Conservation (phyloP, 2,797 vertebrate genomes). For the Saguinus oedipus region DNA sequence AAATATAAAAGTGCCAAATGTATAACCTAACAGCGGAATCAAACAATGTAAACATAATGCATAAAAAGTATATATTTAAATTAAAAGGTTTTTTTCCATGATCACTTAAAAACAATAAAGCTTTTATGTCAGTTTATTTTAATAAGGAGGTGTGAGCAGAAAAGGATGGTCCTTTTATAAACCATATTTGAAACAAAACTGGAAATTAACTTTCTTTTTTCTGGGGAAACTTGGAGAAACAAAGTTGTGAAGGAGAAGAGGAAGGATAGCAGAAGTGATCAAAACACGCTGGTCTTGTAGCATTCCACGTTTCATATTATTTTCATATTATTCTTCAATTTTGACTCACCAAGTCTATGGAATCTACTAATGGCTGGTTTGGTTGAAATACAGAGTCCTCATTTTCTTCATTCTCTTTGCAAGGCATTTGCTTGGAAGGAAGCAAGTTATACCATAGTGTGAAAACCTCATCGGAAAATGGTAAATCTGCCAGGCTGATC, state of each 20-base stretch:
- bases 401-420: conserved; percentile 71
- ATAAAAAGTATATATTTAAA: not conserved
- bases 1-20: not conserved
- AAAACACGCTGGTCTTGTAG: accelerated
- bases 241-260: not conserved
- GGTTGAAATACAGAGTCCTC: conserved; percentile 74
- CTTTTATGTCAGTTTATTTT: not conserved
- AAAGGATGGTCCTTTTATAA: not conserved
- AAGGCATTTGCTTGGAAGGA: conserved; percentile 80
- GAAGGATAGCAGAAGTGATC: accelerated
- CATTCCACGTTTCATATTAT: accelerated
- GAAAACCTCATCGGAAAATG: conserved; percentile 81
- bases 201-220: not conserved
- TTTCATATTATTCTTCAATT: not conserved
- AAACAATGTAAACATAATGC: not conserved
- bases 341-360: conserved; percentile 85
- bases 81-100: not conserved
- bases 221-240: not conserved
- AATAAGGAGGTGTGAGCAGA: not conserved
- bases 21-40: not conserved
- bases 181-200: not conserved
- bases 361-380: conserved; percentile 64
- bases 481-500: conserved; percentile 86
- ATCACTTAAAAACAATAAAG: not conserved
- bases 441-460: conserved; percentile 88